Evolutionary conservation across 1,140 invertebrate species (phyloP), one percentile per base, ranked within the genome.

Genomic region (Thaumatotibia leucotreta): DNA sequence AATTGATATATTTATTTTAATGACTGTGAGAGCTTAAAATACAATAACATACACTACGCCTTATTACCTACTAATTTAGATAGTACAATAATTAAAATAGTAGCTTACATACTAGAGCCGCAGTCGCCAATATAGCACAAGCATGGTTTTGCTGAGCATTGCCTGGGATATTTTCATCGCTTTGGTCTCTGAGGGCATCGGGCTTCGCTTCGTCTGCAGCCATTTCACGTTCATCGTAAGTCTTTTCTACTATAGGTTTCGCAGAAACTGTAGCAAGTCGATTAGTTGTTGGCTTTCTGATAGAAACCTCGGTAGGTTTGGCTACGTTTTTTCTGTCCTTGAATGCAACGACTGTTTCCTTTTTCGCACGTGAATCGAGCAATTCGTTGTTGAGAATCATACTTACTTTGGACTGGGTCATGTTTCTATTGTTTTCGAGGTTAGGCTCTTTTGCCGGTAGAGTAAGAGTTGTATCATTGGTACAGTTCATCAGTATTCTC

Each of bases 201-300:
- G 85, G 80, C 66, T 80, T 80, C 0, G 79, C 86, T 69, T 89
- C 83, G 72, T 87, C 88, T 0, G 86, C 83, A 0, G 86, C 79
- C 84, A 88, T 89, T 0, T 81, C 74, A 0, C 72, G 76, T 61
- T 83, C 77, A 22, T 80, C 71, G 39, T 58, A 72, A 69, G 20
- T n/a, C 63, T 68, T 75, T 70, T 79, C 75, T 17, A 80, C 72
- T n/a, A 82, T 54, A 0, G 86, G 86, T 52, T 88, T 90, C 27
- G 83, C 84, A 45, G 86, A 88, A 20, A 88, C 88, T 17, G 86
- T 88, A 33, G 78, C 84, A 8, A 90, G 64, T 24, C 79, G 73
- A 45, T 73, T 85, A 23, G 84, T 90, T 20, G 88, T 90, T 11
- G 63, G 52, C 20, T 66, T 58, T 10, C n/a, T 64, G 8, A 27